Conservation (phyloP, 2,888 invertebrate species). For the Ryuthela nishihirai region DNA sequence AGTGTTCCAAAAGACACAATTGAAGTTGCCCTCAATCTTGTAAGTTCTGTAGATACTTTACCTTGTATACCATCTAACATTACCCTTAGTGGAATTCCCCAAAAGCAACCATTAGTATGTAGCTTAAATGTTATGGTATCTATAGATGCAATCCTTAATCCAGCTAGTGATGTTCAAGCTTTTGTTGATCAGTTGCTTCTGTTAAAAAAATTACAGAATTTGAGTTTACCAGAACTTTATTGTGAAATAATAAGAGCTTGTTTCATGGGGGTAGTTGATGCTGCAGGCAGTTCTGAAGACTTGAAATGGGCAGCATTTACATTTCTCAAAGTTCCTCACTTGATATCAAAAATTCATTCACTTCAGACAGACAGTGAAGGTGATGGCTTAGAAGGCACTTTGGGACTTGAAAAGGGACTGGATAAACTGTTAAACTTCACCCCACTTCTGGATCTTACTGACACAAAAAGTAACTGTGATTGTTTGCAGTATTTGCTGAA, state of each 20-base stretch:
- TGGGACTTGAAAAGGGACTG: constrained; percentile 75
- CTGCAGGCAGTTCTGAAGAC: constrained; percentile 68
- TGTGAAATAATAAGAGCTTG: constrained; percentile 86
- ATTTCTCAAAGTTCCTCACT: constrained; percentile 69
- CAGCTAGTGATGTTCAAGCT: constrained; percentile 74
- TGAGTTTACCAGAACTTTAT: constrained; percentile 73
- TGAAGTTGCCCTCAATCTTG: constrained; percentile 40
- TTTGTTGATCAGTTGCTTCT: constrained; percentile 77
- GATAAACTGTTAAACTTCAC: constrained; percentile 79
- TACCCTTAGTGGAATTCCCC: constrained; percentile 43
- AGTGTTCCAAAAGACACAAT: constrained; percentile 40
- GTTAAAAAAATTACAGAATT: constrained; percentile 70
- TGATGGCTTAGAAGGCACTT: constrained; percentile 63
- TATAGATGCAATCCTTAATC: constrained; percentile 77
- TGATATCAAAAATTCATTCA: constrained; percentile 41
- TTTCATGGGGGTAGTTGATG: constrained; percentile 83
- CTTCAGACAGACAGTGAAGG: constrained; percentile 25
- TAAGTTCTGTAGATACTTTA: constrained; percentile 38
- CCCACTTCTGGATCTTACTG: constrained; percentile 80
- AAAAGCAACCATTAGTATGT: constrained; percentile 34
- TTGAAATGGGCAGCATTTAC: constrained; percentile 92
- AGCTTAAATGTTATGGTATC: constrained; percentile 59
- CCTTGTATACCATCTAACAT: constrained; percentile 14
- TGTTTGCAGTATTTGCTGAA: constrained; percentile 77
- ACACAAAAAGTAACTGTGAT: constrained; percentile 83